These are phyloP conservation scores for Exocentrus adspersus DNA, from an alignment of 2,888 invertebrate genomes.

Conservation along the genomic window DNA sequence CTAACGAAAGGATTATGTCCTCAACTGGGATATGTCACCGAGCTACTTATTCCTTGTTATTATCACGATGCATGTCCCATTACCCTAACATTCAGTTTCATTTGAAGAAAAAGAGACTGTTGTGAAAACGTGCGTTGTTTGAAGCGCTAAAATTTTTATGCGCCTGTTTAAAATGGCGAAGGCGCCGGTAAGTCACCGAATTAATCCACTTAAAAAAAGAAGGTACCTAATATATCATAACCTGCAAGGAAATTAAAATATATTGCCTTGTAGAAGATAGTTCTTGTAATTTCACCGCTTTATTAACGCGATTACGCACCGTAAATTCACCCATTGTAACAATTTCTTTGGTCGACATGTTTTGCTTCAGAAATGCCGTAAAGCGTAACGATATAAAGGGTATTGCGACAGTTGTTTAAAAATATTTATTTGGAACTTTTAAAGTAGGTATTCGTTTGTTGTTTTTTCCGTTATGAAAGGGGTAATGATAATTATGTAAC, in stretches of 20 bases:
- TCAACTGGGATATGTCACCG: not conserved
- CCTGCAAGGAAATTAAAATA: not conserved
- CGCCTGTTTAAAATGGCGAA: no score
- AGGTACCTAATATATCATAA: no score
- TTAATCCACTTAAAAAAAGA: no score
- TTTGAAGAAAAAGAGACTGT: no score
- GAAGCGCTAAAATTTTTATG: no score
- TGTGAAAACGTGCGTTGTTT: no score
- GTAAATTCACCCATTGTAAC: slow-evolving; percentile 34
- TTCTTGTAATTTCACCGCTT: slow-evolving; percentile 29
- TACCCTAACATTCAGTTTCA: no score
- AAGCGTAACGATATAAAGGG: not conserved
- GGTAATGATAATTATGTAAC: not conserved
- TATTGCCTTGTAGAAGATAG: not conserved
- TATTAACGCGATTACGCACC: slow-evolving; percentile 30
- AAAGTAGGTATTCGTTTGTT: not conserved
- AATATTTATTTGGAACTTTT: not conserved
- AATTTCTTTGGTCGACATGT: not conserved
- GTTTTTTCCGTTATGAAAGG: not conserved
- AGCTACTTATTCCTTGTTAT: not conserved
- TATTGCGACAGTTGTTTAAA: not conserved
- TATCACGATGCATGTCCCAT: not conserved
- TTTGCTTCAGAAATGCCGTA: slow-evolving; percentile 4
- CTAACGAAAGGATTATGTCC: not conserved
- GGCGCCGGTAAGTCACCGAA: no score